phyloP scores from a whole-genome alignment of 2,113 vertebrate genomes.

The Limanda limanda region DNA sequence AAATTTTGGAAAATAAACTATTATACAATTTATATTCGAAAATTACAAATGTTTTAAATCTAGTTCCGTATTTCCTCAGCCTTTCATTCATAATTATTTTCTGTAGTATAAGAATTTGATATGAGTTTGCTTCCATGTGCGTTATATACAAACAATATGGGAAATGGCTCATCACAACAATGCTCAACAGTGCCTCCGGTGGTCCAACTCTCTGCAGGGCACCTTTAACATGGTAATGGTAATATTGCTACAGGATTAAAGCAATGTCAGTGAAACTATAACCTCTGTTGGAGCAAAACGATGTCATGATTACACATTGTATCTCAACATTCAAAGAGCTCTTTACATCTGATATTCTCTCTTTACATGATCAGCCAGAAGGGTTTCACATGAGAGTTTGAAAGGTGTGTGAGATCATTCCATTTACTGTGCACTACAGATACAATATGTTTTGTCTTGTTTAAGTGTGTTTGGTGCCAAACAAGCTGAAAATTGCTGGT shows the following conservation, averaged over 20 bases:
- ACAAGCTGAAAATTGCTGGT: conserved; percentile 49
- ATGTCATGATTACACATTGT: conserved; percentile 21
- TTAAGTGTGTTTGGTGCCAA: conserved; percentile 48
- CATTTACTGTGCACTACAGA: conserved; percentile 63
- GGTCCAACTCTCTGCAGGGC: conserved; percentile 10
- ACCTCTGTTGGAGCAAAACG: neutral
- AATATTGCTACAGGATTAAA: conserved; percentile 30
- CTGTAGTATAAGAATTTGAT: neutral
- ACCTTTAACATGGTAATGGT: conserved; percentile 19
- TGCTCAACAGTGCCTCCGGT: neutral
- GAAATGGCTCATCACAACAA: neutral
- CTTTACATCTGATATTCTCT: conserved; percentile 36
- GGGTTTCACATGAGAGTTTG: conserved; percentile 38
- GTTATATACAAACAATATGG: neutral
- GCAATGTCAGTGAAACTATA: conserved; percentile 16
- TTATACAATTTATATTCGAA: neutral
- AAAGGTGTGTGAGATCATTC: conserved; percentile 54
- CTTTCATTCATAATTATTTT: neutral
- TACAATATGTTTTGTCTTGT: conserved; percentile 65
- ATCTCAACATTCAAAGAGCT: conserved; percentile 6
- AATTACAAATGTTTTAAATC: neutral
- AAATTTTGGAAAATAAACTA: neutral
- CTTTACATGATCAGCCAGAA: conserved; percentile 43
- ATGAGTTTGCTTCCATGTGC: neutral
- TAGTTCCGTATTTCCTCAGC: neutral